These are phyloP conservation scores for Trissoscelio sp. DNA, from an alignment of 2,888 invertebrate species.

Conservation along the genomic window DNA sequence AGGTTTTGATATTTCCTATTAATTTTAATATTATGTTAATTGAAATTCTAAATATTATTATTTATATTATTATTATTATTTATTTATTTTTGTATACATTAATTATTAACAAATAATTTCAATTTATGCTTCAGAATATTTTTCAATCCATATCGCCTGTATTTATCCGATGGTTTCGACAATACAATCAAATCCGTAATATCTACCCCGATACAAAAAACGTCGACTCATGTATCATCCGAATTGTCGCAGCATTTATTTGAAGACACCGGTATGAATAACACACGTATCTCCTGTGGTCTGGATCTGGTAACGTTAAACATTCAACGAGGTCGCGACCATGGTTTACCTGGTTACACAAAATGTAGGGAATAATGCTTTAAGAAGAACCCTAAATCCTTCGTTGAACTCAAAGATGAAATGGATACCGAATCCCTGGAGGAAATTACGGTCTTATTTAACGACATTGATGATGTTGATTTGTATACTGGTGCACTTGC, in stretches of 20 bases:
- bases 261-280: constrained; percentile 83
- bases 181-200: constrained; percentile 87
- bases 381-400: constrained; percentile 86
- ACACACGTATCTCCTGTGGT: constrained; percentile 85
- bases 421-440: constrained; percentile 87
- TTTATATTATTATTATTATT: too few species aligned
- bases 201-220: constrained; percentile 78
- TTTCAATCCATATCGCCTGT: constrained; percentile 91
- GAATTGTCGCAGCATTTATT: constrained; percentile 88
- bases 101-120: too few species aligned
- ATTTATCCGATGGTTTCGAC: constrained; percentile 86
- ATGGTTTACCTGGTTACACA: constrained; percentile 92
- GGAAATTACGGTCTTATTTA: constrained; percentile 87
- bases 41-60: too few species aligned
- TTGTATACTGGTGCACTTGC: constrained; percentile 94
- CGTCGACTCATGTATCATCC: constrained; percentile 81
- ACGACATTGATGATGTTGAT: constrained; percentile 93
- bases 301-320: constrained; percentile 94
- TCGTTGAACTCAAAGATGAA: constrained; percentile 87
- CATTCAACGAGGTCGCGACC: constrained; percentile 95
- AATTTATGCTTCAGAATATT: constrained; percentile 85
- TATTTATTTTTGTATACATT: too few species aligned
- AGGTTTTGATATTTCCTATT: too few species aligned
- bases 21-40: too few species aligned
- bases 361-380: constrained; percentile 91